These are phyloP conservation scores for Albula glossodonta DNA, from an alignment of 2,113 vertebrate species.

Conservation along the genomic window DNA sequence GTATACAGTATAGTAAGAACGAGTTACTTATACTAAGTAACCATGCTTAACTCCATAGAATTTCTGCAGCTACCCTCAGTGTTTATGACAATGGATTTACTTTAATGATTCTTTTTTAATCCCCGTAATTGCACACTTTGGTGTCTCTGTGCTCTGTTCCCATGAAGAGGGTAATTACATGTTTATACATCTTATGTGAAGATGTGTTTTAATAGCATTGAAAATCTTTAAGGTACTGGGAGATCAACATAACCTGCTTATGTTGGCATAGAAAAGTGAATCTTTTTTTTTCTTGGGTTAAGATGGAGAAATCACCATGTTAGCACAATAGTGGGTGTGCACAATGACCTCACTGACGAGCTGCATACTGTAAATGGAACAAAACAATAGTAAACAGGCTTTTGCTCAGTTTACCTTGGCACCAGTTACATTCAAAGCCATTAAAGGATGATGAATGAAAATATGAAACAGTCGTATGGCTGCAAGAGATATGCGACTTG, in stretches of 20 bases:
- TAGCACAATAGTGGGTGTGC: background rate
- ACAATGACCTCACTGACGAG: background rate
- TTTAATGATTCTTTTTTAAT: constrained; percentile 10
- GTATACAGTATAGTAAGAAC: background rate
- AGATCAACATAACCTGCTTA: background rate
- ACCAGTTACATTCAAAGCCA: background rate
- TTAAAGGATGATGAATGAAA: background rate
- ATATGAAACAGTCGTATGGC: background rate
- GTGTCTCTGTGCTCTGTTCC: constrained; percentile 44
- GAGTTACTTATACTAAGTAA: background rate
- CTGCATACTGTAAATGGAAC: constrained; percentile 4
- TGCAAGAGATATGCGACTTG: background rate
- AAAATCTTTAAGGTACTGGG: constrained; percentile 16
- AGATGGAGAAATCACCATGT: background rate
- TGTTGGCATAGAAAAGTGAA: constrained; percentile 4
- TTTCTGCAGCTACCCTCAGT: background rate
- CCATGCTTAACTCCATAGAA: background rate
- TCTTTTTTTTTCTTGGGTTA: background rate
- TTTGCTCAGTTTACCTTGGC: background rate
- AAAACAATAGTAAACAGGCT: background rate
- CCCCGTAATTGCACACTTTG: background rate
- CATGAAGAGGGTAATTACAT: constrained; percentile 30
- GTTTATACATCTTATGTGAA: constrained; percentile 27
- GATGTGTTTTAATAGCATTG: constrained; percentile 21
- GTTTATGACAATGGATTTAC: background rate